These are phyloP conservation scores for Myiopsitta monachus DNA, from an alignment of 2,113 vertebrate genomes.

Conservation along the genomic window DNA sequence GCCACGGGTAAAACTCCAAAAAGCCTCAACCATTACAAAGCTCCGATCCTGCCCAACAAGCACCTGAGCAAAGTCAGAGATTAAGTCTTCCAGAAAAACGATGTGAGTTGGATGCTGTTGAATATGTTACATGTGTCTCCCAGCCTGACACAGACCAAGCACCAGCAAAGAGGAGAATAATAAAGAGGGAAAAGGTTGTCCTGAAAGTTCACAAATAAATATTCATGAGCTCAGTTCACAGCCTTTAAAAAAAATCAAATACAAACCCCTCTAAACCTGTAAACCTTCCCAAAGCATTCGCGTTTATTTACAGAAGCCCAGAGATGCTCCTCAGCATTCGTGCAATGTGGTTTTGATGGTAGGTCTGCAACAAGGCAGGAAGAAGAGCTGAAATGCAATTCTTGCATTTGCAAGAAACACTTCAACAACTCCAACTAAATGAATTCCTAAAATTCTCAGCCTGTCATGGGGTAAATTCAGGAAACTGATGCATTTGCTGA, in stretches of 20 bases:
- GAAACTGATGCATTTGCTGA: not conserved
- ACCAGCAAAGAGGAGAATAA: not conserved
- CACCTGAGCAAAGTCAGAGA: not conserved
- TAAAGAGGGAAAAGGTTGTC: not conserved
- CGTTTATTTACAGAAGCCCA: not conserved
- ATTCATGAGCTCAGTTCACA: not conserved
- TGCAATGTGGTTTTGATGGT: not conserved
- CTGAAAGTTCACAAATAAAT: not conserved
- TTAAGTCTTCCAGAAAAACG: not conserved
- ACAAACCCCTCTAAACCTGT: not conserved
- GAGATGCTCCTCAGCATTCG: not conserved
- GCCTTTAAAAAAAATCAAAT: not conserved
- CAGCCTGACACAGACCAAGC: accelerated
- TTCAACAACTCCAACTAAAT: not conserved
- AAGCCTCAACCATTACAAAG: accelerated
- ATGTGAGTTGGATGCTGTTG: not conserved
- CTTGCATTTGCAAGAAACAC: not conserved
- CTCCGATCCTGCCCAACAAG: not conserved
- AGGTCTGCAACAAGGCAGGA: not conserved
- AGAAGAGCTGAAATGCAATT: not conserved
- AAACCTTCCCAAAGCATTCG: not conserved
- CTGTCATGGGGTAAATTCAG: not conserved
- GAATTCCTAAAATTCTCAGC: not conserved
- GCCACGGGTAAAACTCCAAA: not conserved
- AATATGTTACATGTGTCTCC: not conserved